Conservation (phyloP, 2,113 vertebrate genomes). For the Oryzias celebensis region DNA sequence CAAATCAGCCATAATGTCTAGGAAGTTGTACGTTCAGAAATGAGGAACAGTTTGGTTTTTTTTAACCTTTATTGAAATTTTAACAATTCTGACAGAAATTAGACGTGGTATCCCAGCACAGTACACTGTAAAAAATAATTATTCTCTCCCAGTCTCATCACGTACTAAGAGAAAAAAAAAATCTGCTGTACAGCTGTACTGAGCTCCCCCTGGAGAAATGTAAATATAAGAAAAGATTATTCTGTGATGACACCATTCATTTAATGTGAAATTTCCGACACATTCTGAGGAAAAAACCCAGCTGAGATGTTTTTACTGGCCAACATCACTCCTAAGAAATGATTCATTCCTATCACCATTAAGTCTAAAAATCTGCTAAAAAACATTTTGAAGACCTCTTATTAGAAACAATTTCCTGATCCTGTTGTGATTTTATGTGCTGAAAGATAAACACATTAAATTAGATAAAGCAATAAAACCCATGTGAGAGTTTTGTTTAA, state of each 20-base stretch:
- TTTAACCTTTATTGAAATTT: not conserved
- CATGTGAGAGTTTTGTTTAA: slow-evolving; percentile 24
- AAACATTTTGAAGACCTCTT: not conserved
- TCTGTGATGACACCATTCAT: slow-evolving; percentile 50
- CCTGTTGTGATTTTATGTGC: slow-evolving; percentile 14
- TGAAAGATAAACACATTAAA: slow-evolving; percentile 22
- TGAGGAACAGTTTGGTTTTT: not conserved
- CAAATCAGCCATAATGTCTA: not conserved
- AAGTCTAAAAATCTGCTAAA: not conserved
- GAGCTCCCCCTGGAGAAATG: slow-evolving; percentile 42
- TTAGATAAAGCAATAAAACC: slow-evolving; percentile 26
- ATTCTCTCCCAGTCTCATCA: slow-evolving; percentile 40
- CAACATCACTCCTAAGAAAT: not conserved
- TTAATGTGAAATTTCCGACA: slow-evolving; percentile 37
- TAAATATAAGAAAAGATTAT: slow-evolving; percentile 31
- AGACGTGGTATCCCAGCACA: slow-evolving; percentile 11
- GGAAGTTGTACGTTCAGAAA: not conserved
- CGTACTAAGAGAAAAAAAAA: slow-evolving; percentile 3
- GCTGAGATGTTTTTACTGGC: slow-evolving; percentile 3
- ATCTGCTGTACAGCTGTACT: slow-evolving; percentile 18
- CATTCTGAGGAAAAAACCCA: slow-evolving; percentile 27
- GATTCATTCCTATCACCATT: not conserved
- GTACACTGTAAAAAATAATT: slow-evolving; percentile 8
- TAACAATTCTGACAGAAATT: slow-evolving; percentile 12
- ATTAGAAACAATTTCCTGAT: not conserved